These are phyloP conservation scores for Alcedo quadribrachys DNA, from an alignment of 2,797 vertebrate species.

Conservation along the genomic window DNA sequence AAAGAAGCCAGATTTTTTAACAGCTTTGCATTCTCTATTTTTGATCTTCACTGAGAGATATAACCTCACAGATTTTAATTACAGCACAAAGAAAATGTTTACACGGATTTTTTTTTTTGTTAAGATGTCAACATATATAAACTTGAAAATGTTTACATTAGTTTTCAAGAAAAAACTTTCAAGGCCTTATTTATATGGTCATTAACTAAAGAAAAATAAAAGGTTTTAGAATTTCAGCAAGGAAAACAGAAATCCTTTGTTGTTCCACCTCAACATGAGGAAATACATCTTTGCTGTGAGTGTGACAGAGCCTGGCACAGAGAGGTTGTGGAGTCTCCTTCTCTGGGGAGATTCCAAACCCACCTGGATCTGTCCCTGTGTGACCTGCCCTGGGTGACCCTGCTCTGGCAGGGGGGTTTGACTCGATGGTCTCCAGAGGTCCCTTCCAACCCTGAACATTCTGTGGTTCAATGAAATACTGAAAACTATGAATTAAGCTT, in stretches of 20 bases:
- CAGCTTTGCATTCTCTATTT: background rate
- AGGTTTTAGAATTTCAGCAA: background rate
- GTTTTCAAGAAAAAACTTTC: background rate
- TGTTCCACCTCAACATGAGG: too few relatives aligned
- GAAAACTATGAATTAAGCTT: background rate
- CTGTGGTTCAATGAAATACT: background rate
- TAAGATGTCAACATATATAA: background rate
- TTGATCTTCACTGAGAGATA: background rate
- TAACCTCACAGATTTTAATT: background rate
- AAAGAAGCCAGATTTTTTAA: conserved; percentile 1
- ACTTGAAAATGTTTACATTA: background rate
- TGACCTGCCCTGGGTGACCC: too few relatives aligned
- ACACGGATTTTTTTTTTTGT: background rate
- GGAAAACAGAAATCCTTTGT: background rate
- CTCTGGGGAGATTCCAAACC: too few relatives aligned
- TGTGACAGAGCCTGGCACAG: too few relatives aligned
- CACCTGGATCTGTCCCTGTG: too few relatives aligned
- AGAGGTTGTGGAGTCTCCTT: too few relatives aligned
- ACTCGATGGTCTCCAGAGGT: too few relatives aligned
- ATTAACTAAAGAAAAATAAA: background rate
- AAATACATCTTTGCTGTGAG: too few relatives aligned
- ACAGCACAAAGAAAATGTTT: background rate
- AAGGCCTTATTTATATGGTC: background rate
- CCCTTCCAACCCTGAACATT: too few relatives aligned
- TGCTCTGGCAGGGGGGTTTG: too few relatives aligned